phyloP scores from a whole-genome alignment of 2,888 invertebrate genomes.

The Frankliniella fusca region DNA sequence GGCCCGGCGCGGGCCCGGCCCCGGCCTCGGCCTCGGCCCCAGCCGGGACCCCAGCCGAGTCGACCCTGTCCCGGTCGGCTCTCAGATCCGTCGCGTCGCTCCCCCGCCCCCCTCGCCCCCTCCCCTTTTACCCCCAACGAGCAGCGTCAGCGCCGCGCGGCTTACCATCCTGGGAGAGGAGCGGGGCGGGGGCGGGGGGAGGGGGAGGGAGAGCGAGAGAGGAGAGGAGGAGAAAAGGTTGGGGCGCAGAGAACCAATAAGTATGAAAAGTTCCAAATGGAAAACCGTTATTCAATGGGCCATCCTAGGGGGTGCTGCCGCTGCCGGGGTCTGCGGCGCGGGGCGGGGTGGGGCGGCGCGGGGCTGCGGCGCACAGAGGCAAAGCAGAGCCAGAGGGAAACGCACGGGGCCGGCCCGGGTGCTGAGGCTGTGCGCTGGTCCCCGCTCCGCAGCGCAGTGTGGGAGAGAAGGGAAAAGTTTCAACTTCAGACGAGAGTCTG shows the following conservation, averaged over 20 bases:
- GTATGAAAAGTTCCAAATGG: conserved; percentile 23
- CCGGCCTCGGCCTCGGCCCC: neutral
- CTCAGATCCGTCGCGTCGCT: neutral
- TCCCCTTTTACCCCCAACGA: neutral
- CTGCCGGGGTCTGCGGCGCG: neutral
- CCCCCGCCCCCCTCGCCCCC: neutral
- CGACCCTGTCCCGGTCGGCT: neutral
- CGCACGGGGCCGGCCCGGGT: neutral
- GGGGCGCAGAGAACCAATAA: neutral
- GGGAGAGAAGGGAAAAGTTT: neutral
- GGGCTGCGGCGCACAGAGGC: neutral
- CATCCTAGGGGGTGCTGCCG: neutral
- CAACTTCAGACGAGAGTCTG: neutral
- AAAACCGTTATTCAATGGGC: conserved; percentile 26
- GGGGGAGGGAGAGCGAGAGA: neutral
- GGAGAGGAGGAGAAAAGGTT: neutral
- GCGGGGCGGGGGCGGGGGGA: neutral
- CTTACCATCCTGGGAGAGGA: neutral
- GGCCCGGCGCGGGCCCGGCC: neutral
- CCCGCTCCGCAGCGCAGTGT: neutral
- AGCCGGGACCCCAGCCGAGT: neutral
- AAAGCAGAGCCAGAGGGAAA: neutral
- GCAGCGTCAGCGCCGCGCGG: neutral
- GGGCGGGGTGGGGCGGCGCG: neutral
- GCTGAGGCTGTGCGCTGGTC: no score